phyloP scores from a whole-genome alignment of 1,140 invertebrate species.

The Drosophila ogumai region DNA sequence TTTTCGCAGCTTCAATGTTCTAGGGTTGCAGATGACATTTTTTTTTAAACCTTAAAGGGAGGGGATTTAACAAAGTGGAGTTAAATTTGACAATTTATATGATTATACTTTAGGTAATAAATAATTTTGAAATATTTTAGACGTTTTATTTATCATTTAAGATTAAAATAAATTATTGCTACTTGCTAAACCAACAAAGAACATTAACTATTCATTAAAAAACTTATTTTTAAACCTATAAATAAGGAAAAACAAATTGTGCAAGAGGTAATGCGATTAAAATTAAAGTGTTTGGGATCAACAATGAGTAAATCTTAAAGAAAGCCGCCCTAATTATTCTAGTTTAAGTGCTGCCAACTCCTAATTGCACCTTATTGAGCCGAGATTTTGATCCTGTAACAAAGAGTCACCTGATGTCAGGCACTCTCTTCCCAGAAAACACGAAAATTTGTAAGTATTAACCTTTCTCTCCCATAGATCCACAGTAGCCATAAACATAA shows the following conservation, averaged over 20 bases:
- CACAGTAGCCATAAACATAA: constrained; percentile 56
- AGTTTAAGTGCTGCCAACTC: neutral
- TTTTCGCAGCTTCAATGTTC: neutral
- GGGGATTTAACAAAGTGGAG: no score
- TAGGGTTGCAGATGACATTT: neutral
- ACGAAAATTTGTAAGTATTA: neutral
- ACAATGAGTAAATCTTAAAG: constrained; percentile 1
- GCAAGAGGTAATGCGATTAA: constrained; percentile 2
- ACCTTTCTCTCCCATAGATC: constrained; percentile 2
- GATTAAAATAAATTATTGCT: neutral
- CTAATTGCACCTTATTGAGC: constrained; percentile 14
- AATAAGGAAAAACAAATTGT: constrained; percentile 21
- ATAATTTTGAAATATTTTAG: no score
- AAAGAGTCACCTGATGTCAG: constrained; percentile 22
- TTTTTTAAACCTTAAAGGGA: neutral
- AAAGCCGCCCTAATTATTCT: constrained; percentile 2
- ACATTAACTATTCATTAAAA: neutral
- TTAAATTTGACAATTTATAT: neutral
- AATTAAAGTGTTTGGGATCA: constrained; percentile 6
- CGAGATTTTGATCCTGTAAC: neutral
- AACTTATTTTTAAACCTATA: no score
- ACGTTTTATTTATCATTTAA: neutral
- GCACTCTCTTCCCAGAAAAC: constrained; percentile 20
- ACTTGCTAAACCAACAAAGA: constrained; percentile 1
- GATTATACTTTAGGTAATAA: no score